Percentiles rank a stretch among this genome's conserved stretches.
Evolutionary conservation across 2,888 invertebrate genomes (phyloP).

Genomic region (Mechanitis mazaeus): DNA sequence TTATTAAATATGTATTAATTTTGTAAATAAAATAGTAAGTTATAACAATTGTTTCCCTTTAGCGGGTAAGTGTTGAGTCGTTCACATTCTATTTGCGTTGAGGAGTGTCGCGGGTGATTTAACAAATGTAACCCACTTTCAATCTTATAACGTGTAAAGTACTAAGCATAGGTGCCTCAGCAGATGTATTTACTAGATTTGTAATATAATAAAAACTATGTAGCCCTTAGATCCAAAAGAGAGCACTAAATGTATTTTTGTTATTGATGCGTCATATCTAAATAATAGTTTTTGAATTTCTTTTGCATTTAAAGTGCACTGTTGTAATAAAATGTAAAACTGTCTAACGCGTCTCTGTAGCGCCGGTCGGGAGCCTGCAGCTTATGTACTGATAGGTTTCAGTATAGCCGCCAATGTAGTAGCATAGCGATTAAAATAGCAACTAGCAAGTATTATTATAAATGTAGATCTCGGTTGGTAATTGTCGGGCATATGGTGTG

Average conservation of each 20-base stretch:
- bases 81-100: slow-evolving; percentile 67
- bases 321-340: slow-evolving; percentile 12
- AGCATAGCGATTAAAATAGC: slow-evolving; percentile 40
- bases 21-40: slow-evolving; percentile 54
- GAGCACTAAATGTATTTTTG: slow-evolving; percentile 48
- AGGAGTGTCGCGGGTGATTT: slow-evolving; percentile 33
- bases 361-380: not conserved
- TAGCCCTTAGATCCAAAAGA: slow-evolving; percentile 30
- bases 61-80: slow-evolving; percentile 57
- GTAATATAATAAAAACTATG: slow-evolving; percentile 24
- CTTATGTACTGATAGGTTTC: slow-evolving; percentile 12
- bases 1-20: slow-evolving; percentile 19
- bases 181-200: slow-evolving; percentile 14
- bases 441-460: slow-evolving; percentile 46
- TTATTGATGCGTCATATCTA: slow-evolving; percentile 50
- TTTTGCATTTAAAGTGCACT: slow-evolving; percentile 29
- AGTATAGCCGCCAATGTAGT: slow-evolving; percentile 51
- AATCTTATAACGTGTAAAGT: not conserved
- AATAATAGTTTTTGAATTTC: slow-evolving; percentile 17
- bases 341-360: not conserved
- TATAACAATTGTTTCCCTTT: slow-evolving; percentile 47
- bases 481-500: slow-evolving; percentile 44
- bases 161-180: slow-evolving; percentile 3
- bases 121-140: not conserved
- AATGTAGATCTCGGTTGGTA: slow-evolving; percentile 43